Base-by-base conservation (phyloP, 2,797 vertebrate species). In the Schizothorax lantsangensis region DNA sequence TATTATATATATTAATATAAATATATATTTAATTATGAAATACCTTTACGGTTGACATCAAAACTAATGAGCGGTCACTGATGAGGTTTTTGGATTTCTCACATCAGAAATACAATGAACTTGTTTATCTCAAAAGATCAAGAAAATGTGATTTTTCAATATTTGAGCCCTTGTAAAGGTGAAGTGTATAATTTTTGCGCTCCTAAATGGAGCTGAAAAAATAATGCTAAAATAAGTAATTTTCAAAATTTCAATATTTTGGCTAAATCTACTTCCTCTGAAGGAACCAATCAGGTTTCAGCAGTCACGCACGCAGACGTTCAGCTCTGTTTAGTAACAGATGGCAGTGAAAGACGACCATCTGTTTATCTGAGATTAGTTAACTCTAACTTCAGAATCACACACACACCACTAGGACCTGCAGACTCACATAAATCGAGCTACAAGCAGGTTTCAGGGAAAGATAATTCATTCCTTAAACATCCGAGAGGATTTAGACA, bases 291-390 rank as follows among this genome's bases (percentile, higher is more conserved):
- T 79, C 15, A 64, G 10, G n/a, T 54, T 69, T 69, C 80, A 52
- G 21, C 66, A 38, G 30, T 91, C 92, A 92, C 91, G 80, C 89
- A 33, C 33, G 1, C 87, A 87, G 88, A 89, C 85, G 66, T 93
- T 95, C 92, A 94, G 88, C 90, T 89, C 54, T 40, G 87, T 94
- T 94, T 93, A 93, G 89, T 77, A 88, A 89, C 84, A 33, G 85
- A 78, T 74, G 90, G 90, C 90, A 89, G 89, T 93, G 89, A 93
- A 93, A 91, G 90, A 89, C 90, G 91, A 90, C 92, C 95, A 96
- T 95, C 94, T 95, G 95, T 92, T 94, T 91, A 90, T 90, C 72
- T 90, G 90, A 91, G 92, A 91, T 94, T 94, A 93, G 91, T 93
- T 92, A 94, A 92, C 90, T 89, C 90, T 81, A 57, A 87, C 89